These are phyloP conservation scores for Tipula lateralis DNA, from an alignment of 2,888 invertebrate genomes.

Conservation along the genomic window DNA sequence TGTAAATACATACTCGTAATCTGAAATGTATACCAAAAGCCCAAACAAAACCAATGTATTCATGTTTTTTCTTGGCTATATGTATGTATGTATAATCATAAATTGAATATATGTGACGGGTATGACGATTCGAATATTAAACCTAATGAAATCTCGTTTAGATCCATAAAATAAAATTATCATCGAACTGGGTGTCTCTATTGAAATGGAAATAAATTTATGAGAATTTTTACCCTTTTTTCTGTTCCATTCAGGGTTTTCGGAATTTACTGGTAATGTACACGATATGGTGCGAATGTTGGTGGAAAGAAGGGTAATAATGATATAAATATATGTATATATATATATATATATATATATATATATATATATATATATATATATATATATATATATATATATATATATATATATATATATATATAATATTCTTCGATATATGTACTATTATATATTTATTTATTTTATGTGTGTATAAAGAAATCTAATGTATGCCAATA, in stretches of 20 bases:
- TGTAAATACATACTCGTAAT: neutral
- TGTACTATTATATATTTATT: too few relatives aligned
- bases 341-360: too few relatives aligned
- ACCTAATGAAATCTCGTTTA: constrained; percentile 6
- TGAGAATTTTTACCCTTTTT: constrained; percentile 8
- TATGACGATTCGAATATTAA: constrained; percentile 24
- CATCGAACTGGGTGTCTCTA: constrained; percentile 1
- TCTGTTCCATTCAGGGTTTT: neutral
- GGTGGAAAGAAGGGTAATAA: neutral
- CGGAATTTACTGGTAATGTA: neutral
- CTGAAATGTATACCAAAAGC: neutral
- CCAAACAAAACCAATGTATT: neutral
- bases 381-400: too few relatives aligned
- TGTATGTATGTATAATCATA: neutral
- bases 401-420: too few relatives aligned
- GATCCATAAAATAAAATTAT: constrained; percentile 19
- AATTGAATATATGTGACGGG: neutral
- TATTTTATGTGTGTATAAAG: too few relatives aligned
- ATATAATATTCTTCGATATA: too few relatives aligned
- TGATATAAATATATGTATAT: too few relatives aligned
- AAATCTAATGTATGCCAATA: neutral
- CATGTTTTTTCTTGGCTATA: neutral
- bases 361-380: too few relatives aligned
- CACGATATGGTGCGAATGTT: neutral
- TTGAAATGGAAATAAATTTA: constrained; percentile 13